Evolutionary conservation across 2,797 vertebrate genomes (phyloP).

Genomic region (Leptodactylus fallax): DNA sequence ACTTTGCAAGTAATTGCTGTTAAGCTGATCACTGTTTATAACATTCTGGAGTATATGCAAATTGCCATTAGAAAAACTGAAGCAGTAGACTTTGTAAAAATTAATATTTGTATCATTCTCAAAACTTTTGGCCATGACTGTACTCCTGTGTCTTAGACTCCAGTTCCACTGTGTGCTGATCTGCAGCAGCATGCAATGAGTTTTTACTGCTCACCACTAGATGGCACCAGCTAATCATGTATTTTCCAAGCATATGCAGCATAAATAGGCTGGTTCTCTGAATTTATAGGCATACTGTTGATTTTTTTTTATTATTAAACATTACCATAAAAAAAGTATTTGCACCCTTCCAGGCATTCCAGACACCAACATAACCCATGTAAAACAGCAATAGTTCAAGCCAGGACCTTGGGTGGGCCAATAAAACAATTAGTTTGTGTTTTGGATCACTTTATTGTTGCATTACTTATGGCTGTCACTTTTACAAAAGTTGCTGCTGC

Average conservation of each 20-base stretch:
- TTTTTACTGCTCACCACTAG: constrained; percentile 23
- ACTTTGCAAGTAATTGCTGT: too few species aligned
- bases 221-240: constrained; percentile 37
- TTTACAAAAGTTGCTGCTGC: neutral
- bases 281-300: neutral
- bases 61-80: too few species aligned
- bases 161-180: neutral
- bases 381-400: neutral
- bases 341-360: neutral
- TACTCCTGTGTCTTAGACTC: neutral
- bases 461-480: neutral
- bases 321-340: neutral
- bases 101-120: too few species aligned
- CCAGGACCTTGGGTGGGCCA: neutral
- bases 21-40: too few species aligned
- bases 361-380: neutral
- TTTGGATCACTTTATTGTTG: neutral
- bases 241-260: neutral
- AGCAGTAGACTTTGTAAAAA: too few species aligned
- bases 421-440: too few species aligned
- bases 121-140: too few species aligned
- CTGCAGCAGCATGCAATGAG: neutral
- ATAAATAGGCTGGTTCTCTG: neutral
- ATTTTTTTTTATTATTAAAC: neutral
- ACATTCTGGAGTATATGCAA: too few species aligned